Evolutionary conservation across 2,888 invertebrate genomes (phyloP).

Genomic region (Drosophila bunnanda): DNA sequence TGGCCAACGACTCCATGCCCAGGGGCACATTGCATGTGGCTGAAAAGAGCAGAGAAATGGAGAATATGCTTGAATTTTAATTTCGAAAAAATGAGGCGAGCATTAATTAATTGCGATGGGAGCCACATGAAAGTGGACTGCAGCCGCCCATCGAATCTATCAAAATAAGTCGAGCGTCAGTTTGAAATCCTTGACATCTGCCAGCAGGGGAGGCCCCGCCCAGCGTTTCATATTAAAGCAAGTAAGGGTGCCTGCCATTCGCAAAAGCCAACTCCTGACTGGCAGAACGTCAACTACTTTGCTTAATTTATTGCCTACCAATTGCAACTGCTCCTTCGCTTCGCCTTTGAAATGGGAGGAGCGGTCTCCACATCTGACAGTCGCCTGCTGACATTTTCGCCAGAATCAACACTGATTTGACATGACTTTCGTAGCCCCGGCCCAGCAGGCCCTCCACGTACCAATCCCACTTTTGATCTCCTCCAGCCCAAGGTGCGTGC

Average conservation of each 20-base stretch:
- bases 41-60: conserved; percentile 82
- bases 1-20: conserved; percentile 92
- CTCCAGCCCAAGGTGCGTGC: conserved; percentile 69
- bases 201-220: not conserved
- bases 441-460: conserved; percentile 56
- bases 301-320: conserved; percentile 78
- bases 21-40: conserved; percentile 89
- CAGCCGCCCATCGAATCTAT: conserved; percentile 73
- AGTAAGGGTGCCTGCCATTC: conserved; percentile 13
- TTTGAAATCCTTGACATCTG: conserved; percentile 61
- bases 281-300: conserved; percentile 71
- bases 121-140: conserved; percentile 19
- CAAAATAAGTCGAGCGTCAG: conserved; percentile 79
- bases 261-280: conserved; percentile 67
- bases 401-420: conserved; percentile 80
- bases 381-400: conserved; percentile 78
- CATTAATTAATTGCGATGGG: conserved; percentile 57
- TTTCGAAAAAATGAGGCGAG: conserved; percentile 14
- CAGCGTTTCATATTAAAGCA: conserved; percentile 1
- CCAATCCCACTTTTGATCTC: conserved; percentile 52
- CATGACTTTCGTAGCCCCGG: conserved; percentile 74
- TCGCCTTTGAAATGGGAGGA: conserved; percentile 41
- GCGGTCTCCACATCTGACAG: conserved; percentile 26
- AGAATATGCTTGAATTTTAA: conserved; percentile 22
- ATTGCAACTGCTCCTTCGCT: conserved; percentile 57